phyloP scores from a whole-genome alignment of 2,797 vertebrate genomes.

The Sylvilagus floridanus region DNA sequence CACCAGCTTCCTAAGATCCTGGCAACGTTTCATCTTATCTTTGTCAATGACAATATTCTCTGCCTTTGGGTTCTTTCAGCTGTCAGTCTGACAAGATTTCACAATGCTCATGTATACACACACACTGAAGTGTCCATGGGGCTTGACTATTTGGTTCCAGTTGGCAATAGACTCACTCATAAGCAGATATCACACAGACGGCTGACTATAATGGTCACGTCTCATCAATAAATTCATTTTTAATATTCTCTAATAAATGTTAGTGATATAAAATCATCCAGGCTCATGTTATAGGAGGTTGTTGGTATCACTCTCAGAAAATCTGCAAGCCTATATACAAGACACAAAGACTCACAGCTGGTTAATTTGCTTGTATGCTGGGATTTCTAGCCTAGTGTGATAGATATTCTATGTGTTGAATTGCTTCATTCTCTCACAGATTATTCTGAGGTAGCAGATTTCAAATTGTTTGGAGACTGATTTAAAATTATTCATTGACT shows the following conservation, averaged over 20 bases:
- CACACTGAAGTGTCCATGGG: not conserved
- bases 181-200: constrained; percentile 27
- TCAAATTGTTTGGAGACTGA: constrained; percentile 6
- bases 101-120: not conserved
- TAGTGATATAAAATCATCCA: not conserved
- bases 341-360: not conserved
- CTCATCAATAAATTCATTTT: constrained; percentile 24
- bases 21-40: constrained; percentile 77
- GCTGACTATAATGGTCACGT: not conserved
- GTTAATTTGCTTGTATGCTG: not conserved
- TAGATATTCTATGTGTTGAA: not conserved
- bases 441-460: not conserved
- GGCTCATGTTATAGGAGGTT: not conserved
- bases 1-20: constrained; percentile 74
- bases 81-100: constrained; percentile 79
- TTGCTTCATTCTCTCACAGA: not conserved
- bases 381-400: not conserved
- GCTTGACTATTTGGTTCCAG: not conserved
- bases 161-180: constrained; percentile 48
- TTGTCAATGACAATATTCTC: constrained; percentile 84
- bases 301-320: not conserved
- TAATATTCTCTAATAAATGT: not conserved
- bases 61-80: constrained; percentile 75
- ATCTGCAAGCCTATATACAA: not conserved
- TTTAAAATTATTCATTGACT: constrained; percentile 50